Conservation (phyloP, 2,113 vertebrate genomes). For the Nerophis lumbriciformis region DNA sequence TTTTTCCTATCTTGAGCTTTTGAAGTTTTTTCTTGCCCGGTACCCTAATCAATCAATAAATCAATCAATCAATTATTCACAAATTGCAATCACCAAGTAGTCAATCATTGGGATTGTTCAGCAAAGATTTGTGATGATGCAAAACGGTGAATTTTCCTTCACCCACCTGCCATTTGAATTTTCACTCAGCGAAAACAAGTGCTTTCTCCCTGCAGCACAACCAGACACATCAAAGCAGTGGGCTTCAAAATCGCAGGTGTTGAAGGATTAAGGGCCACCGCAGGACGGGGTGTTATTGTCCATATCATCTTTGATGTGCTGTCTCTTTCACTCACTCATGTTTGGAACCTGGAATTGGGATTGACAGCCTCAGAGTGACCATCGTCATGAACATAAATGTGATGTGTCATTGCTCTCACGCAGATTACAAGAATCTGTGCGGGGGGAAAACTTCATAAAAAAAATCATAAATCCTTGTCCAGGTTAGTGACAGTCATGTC, state of each 20-base stretch:
- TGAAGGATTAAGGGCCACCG: constrained; percentile 72
- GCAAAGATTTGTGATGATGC: constrained; percentile 17
- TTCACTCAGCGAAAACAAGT: constrained; percentile 30
- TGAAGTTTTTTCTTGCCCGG: too few species aligned
- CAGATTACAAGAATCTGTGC: not conserved
- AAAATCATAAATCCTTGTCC: not conserved
- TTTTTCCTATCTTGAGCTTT: too few species aligned
- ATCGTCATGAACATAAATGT: constrained; percentile 29
- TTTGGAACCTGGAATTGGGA: constrained; percentile 43
- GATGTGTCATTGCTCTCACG: constrained; percentile 7
- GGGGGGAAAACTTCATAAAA: too few species aligned
- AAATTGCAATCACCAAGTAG: not conserved
- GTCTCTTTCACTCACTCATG: constrained; percentile 51
- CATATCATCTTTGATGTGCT: constrained; percentile 68
- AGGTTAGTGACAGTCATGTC: not conserved
- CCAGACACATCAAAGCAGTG: constrained; percentile 63
- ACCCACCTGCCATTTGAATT: constrained; percentile 22
- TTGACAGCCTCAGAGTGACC: constrained; percentile 11
- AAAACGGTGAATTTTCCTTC: not conserved
- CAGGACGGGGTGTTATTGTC: constrained; percentile 55
- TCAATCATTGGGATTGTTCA: constrained; percentile 31
- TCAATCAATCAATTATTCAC: too few species aligned
- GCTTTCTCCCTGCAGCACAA: constrained; percentile 44
- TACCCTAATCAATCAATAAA: too few species aligned
- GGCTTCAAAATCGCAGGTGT: constrained; percentile 70